Conservation (phyloP, 2,888 invertebrate species). For the Drosophila infuscata region DNA sequence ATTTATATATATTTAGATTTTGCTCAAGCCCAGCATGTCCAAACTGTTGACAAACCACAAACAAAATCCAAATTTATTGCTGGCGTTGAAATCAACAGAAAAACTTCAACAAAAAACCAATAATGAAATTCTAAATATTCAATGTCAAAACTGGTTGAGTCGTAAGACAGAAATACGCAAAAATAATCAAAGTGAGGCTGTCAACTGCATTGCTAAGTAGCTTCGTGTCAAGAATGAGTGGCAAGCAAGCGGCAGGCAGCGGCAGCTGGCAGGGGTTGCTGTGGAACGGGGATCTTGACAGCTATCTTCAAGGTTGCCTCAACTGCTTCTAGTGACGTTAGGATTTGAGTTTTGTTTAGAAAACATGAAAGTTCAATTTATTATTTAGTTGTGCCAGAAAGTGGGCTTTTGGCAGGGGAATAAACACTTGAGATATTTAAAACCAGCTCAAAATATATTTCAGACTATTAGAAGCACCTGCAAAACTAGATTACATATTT, state of each 20-base stretch:
- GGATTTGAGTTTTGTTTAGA: background rate
- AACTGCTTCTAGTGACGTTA: background rate
- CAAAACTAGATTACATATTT: background rate
- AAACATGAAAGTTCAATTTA: constrained; percentile 2
- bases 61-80: constrained; percentile 34
- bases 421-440: background rate
- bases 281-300: constrained; percentile 5
- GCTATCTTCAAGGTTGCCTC: constrained; percentile 29
- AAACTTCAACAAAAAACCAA: constrained; percentile 10
- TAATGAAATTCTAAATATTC: constrained; percentile 59
- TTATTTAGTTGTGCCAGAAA: background rate
- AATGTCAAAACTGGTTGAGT: constrained; percentile 71
- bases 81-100: constrained; percentile 33
- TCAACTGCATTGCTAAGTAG: constrained; percentile 73
- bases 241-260: background rate
- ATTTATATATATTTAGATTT: constrained; percentile 1
- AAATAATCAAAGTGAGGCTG: constrained; percentile 61
- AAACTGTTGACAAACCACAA: constrained; percentile 56
- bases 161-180: constrained; percentile 49
- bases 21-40: constrained; percentile 36
- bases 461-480: too few species aligned
- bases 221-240: constrained; percentile 23
- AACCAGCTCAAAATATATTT: background rate
- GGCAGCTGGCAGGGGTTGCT: background rate
- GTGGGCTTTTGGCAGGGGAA: background rate